These are phyloP conservation scores for Bruchidius siliquastri DNA, from an alignment of 2,888 invertebrate species.

Conservation along the genomic window DNA sequence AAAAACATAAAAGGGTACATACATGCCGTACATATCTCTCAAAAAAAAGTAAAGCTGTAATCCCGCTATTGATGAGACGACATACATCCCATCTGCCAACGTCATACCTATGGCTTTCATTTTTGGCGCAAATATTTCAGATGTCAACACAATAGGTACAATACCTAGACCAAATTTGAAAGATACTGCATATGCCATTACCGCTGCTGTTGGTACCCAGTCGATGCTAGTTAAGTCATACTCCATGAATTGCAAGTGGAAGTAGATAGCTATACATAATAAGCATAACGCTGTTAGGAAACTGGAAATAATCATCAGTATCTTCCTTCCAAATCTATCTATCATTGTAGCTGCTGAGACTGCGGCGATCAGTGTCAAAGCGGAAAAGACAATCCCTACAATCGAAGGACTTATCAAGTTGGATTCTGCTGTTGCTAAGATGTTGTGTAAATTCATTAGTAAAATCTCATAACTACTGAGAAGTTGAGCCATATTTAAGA, in stretches of 20 bases:
- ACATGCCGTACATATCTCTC: constrained; percentile 33
- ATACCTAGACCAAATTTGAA: constrained; percentile 42
- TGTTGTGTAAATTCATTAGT: constrained; percentile 43
- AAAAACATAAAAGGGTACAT: constrained; percentile 41
- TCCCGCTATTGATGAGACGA: constrained; percentile 36
- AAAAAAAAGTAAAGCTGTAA: constrained; percentile 37
- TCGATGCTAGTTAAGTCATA: constrained; percentile 28
- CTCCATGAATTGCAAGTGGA: constrained; percentile 33
- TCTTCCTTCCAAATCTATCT: constrained; percentile 40
- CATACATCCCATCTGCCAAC: constrained; percentile 39
- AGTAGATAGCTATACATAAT: constrained; percentile 37
- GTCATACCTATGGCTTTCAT: constrained; percentile 45
- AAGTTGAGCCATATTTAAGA: constrained; percentile 41
- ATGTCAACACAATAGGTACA: constrained; percentile 42
- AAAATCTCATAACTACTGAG: constrained; percentile 43
- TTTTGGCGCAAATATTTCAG: constrained; percentile 42
- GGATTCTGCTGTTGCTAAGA: constrained; percentile 38
- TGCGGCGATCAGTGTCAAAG: constrained; percentile 38
- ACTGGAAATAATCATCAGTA: constrained; percentile 36
- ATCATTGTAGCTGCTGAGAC: constrained; percentile 34
- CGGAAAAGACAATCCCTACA: constrained; percentile 40
- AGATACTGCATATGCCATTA: constrained; percentile 38
- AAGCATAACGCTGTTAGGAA: constrained; percentile 38
- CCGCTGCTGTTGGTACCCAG: constrained; percentile 36
- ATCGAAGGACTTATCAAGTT: constrained; percentile 34